Evolutionary conservation across 2,797 vertebrate species (phyloP), one percentile per base, ranked within the genome.

Genomic region (Amblyopsis hoosieri): DNA sequence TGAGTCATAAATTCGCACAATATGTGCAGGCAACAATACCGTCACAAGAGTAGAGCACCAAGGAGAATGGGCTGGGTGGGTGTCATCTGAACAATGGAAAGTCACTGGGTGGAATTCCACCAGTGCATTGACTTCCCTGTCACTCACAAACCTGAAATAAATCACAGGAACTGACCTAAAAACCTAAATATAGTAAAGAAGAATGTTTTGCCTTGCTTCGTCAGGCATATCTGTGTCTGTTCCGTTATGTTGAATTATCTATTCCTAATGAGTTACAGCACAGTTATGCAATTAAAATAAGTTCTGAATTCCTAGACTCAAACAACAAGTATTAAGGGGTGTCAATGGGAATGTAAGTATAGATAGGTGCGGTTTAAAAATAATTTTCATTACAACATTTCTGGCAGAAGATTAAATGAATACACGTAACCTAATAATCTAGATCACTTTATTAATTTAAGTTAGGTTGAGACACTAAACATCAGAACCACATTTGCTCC

Each of bases 361-460:
- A 37, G 33, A 37, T 37, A 2, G 33, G 33, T 31, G 53, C 2
- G 52, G n/a, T 33, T 1, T 31, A 6, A n/a, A 42, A 31, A 52
- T n/a, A n/a, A n/a, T 1, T 23, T 23, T 1, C 19, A 23, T 23
- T 23, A 23, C 19, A 19, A 19, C 2, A 23, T 23, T 53, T 66
- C 10, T 65, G 17, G 17, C 15, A 3, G 3, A 64, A 11, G 64
- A 46, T 13, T 29, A 15, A 87, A 76, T 33, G 60, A 75, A n/a
- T 17, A 85, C 70, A 88, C 84, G 76, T 45, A 6, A 23, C 67
- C 61, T 91, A 90, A 91, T 91, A 92, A 93, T 93, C 92, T 94
- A 93, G 90, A 93, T 92, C 87, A 91, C 78, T 94, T 94, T 94
- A 94, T 93, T 93, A 92, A 93, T 93, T 94, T 94, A 94, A 94